Conservation (phyloP, 1,140 invertebrate genomes). For the Cotesia typhae region DNA sequence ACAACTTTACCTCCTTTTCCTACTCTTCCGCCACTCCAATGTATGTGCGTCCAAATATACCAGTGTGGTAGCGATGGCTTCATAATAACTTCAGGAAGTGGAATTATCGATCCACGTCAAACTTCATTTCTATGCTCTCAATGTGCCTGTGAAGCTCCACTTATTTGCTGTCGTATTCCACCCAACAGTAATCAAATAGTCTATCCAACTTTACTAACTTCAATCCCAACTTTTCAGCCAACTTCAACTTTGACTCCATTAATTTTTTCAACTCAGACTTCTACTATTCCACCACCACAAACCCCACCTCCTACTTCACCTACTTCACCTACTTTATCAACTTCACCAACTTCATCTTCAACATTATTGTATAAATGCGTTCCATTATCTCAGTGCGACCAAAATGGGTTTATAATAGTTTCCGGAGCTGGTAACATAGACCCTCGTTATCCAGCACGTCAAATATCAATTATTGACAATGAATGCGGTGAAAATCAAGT, state of each 20-base stretch:
- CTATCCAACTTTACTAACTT: slow-evolving; percentile 2
- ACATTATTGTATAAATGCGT: slow-evolving; percentile 28
- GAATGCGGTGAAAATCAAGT: slow-evolving; percentile 38
- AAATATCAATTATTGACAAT: slow-evolving; percentile 20
- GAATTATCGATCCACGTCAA: slow-evolving; percentile 52
- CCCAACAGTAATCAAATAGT: no score
- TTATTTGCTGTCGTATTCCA: no score
- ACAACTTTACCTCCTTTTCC: slow-evolving; percentile 27
- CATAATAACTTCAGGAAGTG: slow-evolving; percentile 43
- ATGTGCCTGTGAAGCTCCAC: no score
- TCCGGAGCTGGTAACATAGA: slow-evolving; percentile 40
- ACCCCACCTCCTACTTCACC: neutral
- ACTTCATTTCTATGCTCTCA: slow-evolving; percentile 32
- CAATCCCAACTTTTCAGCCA: slow-evolving; percentile 8
- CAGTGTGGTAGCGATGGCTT: slow-evolving; percentile 35
- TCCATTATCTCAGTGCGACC: slow-evolving; percentile 31
- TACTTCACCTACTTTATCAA: no score
- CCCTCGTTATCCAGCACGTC: slow-evolving; percentile 41
- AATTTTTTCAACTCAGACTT: neutral
- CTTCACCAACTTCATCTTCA: neutral
- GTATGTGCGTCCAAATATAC: slow-evolving; percentile 57
- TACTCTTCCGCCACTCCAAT: slow-evolving; percentile 40
- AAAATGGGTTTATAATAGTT: slow-evolving; percentile 27
- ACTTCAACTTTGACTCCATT: slow-evolving; percentile 6
- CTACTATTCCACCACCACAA: neutral